Conservation (phyloP, 2,113 vertebrate genomes). For the Hymenochirus boettgeri region DNA sequence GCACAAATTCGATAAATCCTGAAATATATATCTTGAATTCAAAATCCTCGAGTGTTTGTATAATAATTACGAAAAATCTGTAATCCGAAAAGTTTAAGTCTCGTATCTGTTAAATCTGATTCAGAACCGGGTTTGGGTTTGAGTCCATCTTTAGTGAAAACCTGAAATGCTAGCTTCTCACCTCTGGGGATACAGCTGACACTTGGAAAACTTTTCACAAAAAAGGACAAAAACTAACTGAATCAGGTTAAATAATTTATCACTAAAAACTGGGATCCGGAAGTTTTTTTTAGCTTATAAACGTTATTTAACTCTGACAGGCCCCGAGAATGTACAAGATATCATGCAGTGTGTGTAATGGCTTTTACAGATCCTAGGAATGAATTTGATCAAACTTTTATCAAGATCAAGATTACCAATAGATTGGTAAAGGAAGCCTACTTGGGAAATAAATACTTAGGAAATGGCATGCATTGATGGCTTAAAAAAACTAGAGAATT, state of each 20-base stretch:
- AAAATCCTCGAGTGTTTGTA: too few species aligned
- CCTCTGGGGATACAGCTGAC: too few species aligned
- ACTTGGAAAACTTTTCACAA: too few species aligned
- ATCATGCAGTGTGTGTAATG: conserved; percentile 20
- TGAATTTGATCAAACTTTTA: conserved; percentile 15
- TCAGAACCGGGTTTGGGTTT: too few species aligned
- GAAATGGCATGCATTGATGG: not conserved
- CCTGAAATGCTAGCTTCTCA: too few species aligned
- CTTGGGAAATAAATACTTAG: conserved; percentile 1
- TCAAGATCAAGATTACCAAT: conserved; percentile 9
- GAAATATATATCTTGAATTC: too few species aligned
- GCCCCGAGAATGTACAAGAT: conserved; percentile 7
- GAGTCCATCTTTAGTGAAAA: too few species aligned
- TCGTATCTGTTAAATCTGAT: too few species aligned
- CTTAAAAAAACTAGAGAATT: too few species aligned
- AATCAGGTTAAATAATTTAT: conserved; percentile 7
- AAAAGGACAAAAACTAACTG: not conserved
- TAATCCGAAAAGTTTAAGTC: too few species aligned
- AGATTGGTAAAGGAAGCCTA: conserved; percentile 2
- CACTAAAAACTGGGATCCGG: conserved; percentile 15
- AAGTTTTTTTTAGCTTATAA: conserved; percentile 15
- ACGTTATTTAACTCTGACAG: not conserved
- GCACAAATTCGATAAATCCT: too few species aligned
- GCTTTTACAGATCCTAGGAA: conserved; percentile 19
- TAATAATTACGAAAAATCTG: too few species aligned